Evolutionary conservation across 2,888 invertebrate species (phyloP), one percentile per base, ranked within the genome.

Genomic region (Cerastis rubricosa): DNA sequence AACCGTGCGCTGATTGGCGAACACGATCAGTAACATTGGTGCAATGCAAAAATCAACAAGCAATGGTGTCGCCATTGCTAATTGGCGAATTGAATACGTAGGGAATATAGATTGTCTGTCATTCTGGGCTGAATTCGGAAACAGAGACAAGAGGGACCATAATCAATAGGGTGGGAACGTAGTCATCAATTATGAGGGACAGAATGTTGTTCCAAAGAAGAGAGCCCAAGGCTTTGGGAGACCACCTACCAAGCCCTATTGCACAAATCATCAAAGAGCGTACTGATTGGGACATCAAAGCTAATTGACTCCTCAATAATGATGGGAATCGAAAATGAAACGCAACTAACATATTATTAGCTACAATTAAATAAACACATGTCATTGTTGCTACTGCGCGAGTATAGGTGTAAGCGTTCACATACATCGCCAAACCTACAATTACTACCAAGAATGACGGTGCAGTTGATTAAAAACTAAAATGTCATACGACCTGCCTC

Each of bases 401-500:
- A 68, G 71, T 40, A 43, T 78, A 85, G 57, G 71, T 85, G 83
- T 22, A 61, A 43, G 14, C 45, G 61, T 77, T 85, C 86, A 45
- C 83, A 77, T 11, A 22, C 43, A 40, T 64, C n/a, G 14, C 7
- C 54, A 29, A 59, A 49, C 71, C 29, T 17, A 74, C 63, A 85
- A 81, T 85, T 85, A 81, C 43, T 29, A 19, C 7, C 11, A 71
- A 65, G 69, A 85, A 81, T 57, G 51, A 65, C 67, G 65, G 59
- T n/a, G 74, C 57, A 67, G n/a, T 29, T 45, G 71, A 77, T 83
- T 77, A 83, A 68, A 81, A 67, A 76, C 71, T 65, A 35, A 83
- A 74, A 77, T 73, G 77, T 69, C 68, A 74, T 45, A 54, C 68
- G 83, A 85, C 83, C 83, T 85, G 43, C 83, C 83, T 83, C 86